Evolutionary conservation across 2,797 vertebrate species (phyloP).

Genomic region (Odontamblyopus lacepedii): DNA sequence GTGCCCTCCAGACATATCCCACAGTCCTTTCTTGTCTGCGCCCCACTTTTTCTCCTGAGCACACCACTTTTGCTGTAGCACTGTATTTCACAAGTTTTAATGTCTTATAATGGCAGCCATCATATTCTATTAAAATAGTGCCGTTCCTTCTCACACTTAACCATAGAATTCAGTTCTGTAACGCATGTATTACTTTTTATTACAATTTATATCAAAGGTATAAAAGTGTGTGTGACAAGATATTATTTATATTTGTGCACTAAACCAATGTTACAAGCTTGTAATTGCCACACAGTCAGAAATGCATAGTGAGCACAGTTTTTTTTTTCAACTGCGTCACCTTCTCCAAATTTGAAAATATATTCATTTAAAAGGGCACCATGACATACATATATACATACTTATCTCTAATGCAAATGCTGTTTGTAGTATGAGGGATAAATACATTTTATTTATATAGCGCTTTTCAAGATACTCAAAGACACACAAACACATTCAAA

Average conservation of each 20-base stretch:
- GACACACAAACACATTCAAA: slow-evolving; percentile 36
- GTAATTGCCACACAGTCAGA: too few relatives aligned
- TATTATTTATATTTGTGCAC: too few relatives aligned
- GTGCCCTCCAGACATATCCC: slow-evolving; percentile 55
- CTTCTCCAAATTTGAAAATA: too few relatives aligned
- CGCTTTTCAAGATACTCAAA: too few relatives aligned
- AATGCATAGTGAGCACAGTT: too few relatives aligned
- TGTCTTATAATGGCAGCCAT: slow-evolving; percentile 9
- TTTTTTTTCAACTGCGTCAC: too few relatives aligned
- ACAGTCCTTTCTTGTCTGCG: slow-evolving; percentile 45
- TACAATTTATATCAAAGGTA: neutral
- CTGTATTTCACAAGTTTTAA: slow-evolving; percentile 14
- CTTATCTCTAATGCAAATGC: slow-evolving; percentile 3
- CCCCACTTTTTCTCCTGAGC: slow-evolving; percentile 50
- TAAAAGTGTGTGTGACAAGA: too few relatives aligned
- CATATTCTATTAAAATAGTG: slow-evolving; percentile 14
- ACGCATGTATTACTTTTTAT: neutral
- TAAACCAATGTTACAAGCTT: too few relatives aligned
- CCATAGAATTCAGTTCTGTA: neutral
- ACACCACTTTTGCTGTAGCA: slow-evolving; percentile 29
- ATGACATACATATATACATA: too few relatives aligned
- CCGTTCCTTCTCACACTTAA: neutral
- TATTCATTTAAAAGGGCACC: too few relatives aligned
- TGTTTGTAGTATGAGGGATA: slow-evolving; percentile 36
- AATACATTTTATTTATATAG: too few relatives aligned